phyloP scores from a whole-genome alignment of 2,113 vertebrate genomes.

The Uria lomvia region DNA sequence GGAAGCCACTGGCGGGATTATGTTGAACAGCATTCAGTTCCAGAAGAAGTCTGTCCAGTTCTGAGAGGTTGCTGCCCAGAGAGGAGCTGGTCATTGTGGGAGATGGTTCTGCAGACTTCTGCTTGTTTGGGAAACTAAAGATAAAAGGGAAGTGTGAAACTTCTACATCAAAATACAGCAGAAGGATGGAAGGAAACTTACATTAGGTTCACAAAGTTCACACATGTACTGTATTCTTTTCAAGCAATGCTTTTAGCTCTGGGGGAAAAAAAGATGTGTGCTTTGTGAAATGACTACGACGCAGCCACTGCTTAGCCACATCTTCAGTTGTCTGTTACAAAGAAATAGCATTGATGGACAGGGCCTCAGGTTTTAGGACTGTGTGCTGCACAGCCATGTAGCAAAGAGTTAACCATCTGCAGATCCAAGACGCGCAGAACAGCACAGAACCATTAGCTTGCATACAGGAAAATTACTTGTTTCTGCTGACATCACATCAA shows the following conservation, averaged over 20 bases:
- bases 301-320: neutral
- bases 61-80: conserved; percentile 92
- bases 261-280: neutral
- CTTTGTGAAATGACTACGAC: neutral
- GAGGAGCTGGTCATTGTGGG: conserved; percentile 87
- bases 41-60: conserved; percentile 92
- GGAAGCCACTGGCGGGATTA: conserved; percentile 79
- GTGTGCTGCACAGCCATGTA: neutral
- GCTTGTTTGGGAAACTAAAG: conserved; percentile 94
- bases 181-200: neutral
- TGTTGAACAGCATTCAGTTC: conserved; percentile 96
- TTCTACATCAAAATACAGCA: neutral
- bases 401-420: neutral
- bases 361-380: neutral
- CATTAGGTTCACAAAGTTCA: neutral
- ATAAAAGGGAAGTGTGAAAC: neutral
- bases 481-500: conserved; percentile 39
- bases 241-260: neutral
- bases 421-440: neutral
- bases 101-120: conserved; percentile 88
- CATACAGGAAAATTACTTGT: neutral
- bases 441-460: conserved; percentile 10
- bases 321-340: neutral
- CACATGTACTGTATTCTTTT: neutral
- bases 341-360: neutral